phyloP scores from a whole-genome alignment of 2,113 vertebrate genomes.

The Butastur rufipennis region DNA sequence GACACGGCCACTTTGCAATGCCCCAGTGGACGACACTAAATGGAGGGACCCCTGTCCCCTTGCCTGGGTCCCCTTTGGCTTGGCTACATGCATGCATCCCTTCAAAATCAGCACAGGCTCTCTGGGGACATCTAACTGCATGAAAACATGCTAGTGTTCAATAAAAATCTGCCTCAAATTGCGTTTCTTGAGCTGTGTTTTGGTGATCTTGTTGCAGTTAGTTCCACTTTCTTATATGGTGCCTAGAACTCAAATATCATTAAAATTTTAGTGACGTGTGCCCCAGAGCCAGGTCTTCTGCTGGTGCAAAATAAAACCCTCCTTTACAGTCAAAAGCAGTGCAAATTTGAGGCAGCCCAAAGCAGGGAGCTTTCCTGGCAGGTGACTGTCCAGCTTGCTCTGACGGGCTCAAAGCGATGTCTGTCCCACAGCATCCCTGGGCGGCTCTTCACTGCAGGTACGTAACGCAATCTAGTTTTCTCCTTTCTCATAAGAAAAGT shows the following conservation, averaged over 20 bases:
- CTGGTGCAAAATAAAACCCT: neutral
- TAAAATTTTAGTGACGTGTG: neutral
- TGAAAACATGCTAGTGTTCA: neutral
- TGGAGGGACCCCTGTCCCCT: neutral
- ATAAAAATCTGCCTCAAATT: neutral
- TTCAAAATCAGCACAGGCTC: neutral
- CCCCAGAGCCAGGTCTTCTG: neutral
- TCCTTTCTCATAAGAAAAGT: neutral
- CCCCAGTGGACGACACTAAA: neutral
- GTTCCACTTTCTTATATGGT: neutral
- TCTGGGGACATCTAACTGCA: neutral
- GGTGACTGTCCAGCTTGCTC: neutral
- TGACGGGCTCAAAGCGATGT: accelerated
- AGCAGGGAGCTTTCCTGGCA: neutral
- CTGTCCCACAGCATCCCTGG: neutral
- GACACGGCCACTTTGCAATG: neutral
- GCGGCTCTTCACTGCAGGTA: accelerated
- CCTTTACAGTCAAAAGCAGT: neutral
- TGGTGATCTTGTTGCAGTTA: neutral
- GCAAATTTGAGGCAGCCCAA: neutral
- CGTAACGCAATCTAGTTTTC: neutral
- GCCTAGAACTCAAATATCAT: neutral
- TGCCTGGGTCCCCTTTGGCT: neutral
- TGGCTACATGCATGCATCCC: accelerated
- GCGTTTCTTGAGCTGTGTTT: neutral